These are phyloP conservation scores for Leptoclinus maculatus DNA, from an alignment of 2,797 vertebrate species.

Conservation along the genomic window DNA sequence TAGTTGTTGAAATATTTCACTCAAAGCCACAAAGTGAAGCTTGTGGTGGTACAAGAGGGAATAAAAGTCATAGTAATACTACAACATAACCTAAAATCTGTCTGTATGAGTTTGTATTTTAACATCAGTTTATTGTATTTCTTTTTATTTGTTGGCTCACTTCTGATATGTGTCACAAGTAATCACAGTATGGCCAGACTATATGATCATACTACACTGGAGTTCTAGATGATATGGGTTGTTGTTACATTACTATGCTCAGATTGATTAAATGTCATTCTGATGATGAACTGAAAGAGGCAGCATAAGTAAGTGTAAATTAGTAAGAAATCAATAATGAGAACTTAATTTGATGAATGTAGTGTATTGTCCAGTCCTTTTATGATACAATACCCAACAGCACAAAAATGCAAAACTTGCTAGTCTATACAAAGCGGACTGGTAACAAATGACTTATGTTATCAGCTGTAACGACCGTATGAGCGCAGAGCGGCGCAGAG, in stretches of 20 bases:
- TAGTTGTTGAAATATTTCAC: not conserved
- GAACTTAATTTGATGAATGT: not conserved
- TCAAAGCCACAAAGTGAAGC: not conserved
- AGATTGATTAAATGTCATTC: not conserved
- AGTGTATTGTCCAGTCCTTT: not conserved
- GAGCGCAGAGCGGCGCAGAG: not conserved
- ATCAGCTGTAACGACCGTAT: not conserved
- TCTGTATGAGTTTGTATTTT: not conserved
- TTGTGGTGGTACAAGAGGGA: not conserved
- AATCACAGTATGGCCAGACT: not conserved
- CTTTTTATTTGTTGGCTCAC: not conserved
- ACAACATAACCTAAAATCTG: not conserved
- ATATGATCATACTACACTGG: not conserved
- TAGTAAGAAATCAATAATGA: not conserved
- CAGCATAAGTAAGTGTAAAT: not conserved
- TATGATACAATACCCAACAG: not conserved
- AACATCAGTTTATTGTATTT: not conserved
- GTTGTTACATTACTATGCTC: not conserved
- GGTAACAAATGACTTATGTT: not conserved
- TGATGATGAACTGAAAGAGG: not conserved
- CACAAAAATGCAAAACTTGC: not conserved
- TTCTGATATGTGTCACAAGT: not conserved
- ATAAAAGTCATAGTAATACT: not conserved
- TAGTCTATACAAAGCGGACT: not conserved
- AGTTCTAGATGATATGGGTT: not conserved